These are phyloP conservation scores for Silvanus unidentatus DNA, from an alignment of 2,888 invertebrate genomes.

Conservation along the genomic window DNA sequence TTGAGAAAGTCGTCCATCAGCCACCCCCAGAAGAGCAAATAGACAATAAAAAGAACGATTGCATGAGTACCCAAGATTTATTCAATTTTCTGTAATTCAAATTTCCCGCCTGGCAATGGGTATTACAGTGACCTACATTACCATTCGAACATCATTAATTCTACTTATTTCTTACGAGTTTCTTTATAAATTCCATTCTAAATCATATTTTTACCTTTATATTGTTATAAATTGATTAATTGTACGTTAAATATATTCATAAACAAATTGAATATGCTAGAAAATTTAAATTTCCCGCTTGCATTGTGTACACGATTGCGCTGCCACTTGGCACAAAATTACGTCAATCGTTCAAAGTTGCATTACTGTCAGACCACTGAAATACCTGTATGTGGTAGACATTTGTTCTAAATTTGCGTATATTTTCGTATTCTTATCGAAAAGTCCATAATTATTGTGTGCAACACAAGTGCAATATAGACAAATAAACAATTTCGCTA, in stretches of 20 bases:
- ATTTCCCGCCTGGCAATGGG: too few species aligned
- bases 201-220: too few species aligned
- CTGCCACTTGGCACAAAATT: constrained; percentile 38
- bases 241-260: too few species aligned
- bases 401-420: constrained; percentile 42
- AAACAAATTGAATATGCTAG: too few species aligned
- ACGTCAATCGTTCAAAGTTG: constrained; percentile 34
- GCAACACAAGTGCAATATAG: constrained; percentile 22
- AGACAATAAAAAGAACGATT: constrained; percentile 9
- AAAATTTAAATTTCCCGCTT: constrained; percentile 26
- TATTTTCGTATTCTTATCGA: constrained; percentile 36
- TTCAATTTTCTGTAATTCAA: constrained; percentile 24
- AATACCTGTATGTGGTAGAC: constrained; percentile 37
- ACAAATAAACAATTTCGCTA: constrained; percentile 8
- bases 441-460: constrained; percentile 25
- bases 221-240: too few species aligned
- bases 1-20: background rate
- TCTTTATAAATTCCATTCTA: too few species aligned
- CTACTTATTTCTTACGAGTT: too few species aligned
- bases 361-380: constrained; percentile 25
- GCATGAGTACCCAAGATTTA: constrained; percentile 33
- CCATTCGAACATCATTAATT: too few species aligned
- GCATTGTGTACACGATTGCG: constrained; percentile 23
- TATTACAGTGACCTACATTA: too few species aligned
- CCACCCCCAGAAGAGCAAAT: too few species aligned